Base-by-base conservation (phyloP, 2,797 vertebrate genomes). In the Premnoplex brunnescens region DNA sequence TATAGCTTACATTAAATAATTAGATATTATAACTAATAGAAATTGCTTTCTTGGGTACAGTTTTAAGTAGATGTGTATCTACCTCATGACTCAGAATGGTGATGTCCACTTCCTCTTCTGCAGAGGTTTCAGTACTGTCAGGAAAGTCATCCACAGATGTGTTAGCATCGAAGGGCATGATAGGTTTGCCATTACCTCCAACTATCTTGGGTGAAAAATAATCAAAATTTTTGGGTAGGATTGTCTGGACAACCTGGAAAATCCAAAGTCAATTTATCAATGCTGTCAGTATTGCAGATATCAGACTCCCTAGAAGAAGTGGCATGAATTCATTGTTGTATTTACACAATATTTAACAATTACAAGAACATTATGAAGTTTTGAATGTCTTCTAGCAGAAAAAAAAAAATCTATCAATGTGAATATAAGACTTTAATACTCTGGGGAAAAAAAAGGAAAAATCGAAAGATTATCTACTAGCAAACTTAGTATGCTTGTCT, bases 11-110 rank as follows among this genome's bases (percentile, higher is more conserved):
- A 32, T 63, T 63, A 63, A 20, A 30, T 41, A 62, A 32, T 63
- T 32, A 43, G 62, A 56, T 11, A 63, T 43, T 21, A 85, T 46
- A 72, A 30, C 7, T 23, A 74, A 49, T 4, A 85, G 16, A 21
- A 76, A 8, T 30, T 34, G 32, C 14, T 81, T 64, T 59, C 22
- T 34, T 71, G 55, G 32, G 23, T 49, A 60, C 32, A 52, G 2
- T 59, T 82, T 74, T 51, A 20, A 83, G 58, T 3, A 92, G 67
- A 63, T 37, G 20, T 28, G 7, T 19, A 46, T 51, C 62, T 98
- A 99, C 99, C 96, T 98, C 98, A 86, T 99, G 98, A 56, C 98
- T 98, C 95, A 99, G 95, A 94, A 99, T 92, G 34, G 98, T 98
- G 96, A 98, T 97, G 87, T 99, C 98, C 5, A 98, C 98, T 79